These are phyloP conservation scores for Wiebesia pumilae DNA, from an alignment of 1,140 invertebrate genomes.

Conservation along the genomic window DNA sequence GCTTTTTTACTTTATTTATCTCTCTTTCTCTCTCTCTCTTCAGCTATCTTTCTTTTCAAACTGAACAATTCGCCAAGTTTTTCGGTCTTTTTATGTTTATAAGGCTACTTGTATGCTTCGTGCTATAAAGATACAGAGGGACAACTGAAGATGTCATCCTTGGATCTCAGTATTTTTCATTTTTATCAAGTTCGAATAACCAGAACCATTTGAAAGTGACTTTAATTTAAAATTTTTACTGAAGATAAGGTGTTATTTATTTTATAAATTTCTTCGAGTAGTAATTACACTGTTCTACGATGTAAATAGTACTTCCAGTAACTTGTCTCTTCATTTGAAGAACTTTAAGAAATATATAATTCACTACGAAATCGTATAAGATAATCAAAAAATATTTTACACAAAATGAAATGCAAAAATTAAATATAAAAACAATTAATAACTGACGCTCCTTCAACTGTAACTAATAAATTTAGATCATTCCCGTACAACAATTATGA, in stretches of 20 bases:
- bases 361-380: not conserved
- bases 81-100: slow-evolving; percentile 44
- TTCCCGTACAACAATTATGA: too few species aligned
- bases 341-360: not conserved
- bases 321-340: not conserved
- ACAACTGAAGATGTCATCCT: slow-evolving; percentile 37
- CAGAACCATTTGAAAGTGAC: not conserved
- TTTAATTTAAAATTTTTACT: not conserved
- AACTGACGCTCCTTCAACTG: too few species aligned
- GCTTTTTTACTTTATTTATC: not conserved
- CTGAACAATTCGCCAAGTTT: slow-evolving; percentile 37
- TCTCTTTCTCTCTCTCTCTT: not conserved
- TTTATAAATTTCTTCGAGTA: not conserved
- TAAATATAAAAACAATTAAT: too few species aligned
- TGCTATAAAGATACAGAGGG: slow-evolving; percentile 31
- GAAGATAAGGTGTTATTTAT: not conserved
- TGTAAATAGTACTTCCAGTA: not conserved
- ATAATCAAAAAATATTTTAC: not conserved
- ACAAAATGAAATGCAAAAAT: too few species aligned
- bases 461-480: too few species aligned
- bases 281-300: not conserved
- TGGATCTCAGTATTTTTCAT: slow-evolving; percentile 12
- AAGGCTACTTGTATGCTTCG: slow-evolving; percentile 26
- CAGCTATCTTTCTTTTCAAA: not conserved
- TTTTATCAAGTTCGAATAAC: not conserved